Evolutionary conservation across 2,888 invertebrate species (phyloP), one percentile per base, ranked within the genome.

Genomic region (Philereme transversata): DNA sequence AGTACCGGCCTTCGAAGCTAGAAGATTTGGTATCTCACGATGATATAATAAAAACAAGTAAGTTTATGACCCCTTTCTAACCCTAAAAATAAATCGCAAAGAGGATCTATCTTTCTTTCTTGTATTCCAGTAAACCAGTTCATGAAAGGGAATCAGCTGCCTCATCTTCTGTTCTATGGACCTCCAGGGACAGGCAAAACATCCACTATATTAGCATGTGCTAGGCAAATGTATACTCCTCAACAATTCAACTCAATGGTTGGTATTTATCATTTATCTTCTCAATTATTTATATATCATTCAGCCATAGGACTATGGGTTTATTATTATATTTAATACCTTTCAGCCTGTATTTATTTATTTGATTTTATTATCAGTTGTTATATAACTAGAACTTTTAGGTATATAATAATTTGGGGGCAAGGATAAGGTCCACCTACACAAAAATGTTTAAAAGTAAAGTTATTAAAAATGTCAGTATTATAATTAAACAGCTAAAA

Each of bases 101-200:
- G 34, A 5, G 34, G 4, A 22, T 22, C 4, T 8, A 22, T 11
- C 8, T 46, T 5, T 5, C 46, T 10, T 48, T 4, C 35, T n/a
- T n/a, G 3, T 35, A 36, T 90, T 93, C 60, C 79, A 97, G 97
- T 97, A 61, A 95, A 94, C 68, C 96, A 96, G 79, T 98, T 99
- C 84, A 98, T 99, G 74, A 94, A 95, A 62, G 96, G 98, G 79
- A 96, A 98, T 80, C 97, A 97, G 73, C 88, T 99, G 50, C 99
- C 99, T 0, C 99, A 99, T 93, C 91, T 99, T 57, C 88, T 99
- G 35, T 97, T 99, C 77, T 99, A 99, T 91, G 99, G 99, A 0
- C 99, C 99, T 7, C 99, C 99, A 0, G 99, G 99, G 56, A 99
- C 99, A 35, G 99, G 98, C 4, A 99, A 99, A 92, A 99, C 99